phyloP scores from a whole-genome alignment of 1,140 invertebrate genomes.

The Platyscapa corneri region DNA sequence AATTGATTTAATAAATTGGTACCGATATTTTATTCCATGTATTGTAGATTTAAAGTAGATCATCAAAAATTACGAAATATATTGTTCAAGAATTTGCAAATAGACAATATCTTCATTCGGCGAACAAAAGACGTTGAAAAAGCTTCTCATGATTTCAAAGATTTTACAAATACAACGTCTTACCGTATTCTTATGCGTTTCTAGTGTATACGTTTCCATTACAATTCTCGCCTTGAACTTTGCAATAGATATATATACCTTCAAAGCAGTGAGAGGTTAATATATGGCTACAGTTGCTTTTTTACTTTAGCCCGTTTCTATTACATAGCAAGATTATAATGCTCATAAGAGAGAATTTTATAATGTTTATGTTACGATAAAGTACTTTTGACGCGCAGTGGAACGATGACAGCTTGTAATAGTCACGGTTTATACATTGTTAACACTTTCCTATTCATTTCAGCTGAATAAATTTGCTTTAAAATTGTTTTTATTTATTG shows the following conservation, averaged over 20 bases:
- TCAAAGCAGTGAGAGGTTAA: neutral
- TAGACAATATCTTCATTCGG: neutral
- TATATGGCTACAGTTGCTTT: neutral
- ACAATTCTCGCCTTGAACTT: neutral
- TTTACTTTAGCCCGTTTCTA: neutral
- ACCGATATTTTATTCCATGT: too few relatives aligned
- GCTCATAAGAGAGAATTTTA: neutral
- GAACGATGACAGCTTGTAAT: neutral
- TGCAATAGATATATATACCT: neutral
- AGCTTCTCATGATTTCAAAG: too few relatives aligned
- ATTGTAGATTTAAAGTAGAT: too few relatives aligned
- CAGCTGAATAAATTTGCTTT: neutral
- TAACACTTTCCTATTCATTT: neutral
- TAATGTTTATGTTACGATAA: too few relatives aligned
- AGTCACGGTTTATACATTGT: neutral
- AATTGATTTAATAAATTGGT: too few relatives aligned
- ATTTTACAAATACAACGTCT: neutral
- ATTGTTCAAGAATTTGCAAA: neutral
- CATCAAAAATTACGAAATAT: too few relatives aligned
- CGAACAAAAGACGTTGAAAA: neutral
- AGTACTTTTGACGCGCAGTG: too few relatives aligned
- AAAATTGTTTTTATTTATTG: neutral
- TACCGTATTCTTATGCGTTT: too few relatives aligned
- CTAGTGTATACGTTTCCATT: neutral
- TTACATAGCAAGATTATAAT: neutral